These are phyloP conservation scores for Lycocerus yunnanus DNA, from an alignment of 2,888 invertebrate genomes.

Conservation along the genomic window DNA sequence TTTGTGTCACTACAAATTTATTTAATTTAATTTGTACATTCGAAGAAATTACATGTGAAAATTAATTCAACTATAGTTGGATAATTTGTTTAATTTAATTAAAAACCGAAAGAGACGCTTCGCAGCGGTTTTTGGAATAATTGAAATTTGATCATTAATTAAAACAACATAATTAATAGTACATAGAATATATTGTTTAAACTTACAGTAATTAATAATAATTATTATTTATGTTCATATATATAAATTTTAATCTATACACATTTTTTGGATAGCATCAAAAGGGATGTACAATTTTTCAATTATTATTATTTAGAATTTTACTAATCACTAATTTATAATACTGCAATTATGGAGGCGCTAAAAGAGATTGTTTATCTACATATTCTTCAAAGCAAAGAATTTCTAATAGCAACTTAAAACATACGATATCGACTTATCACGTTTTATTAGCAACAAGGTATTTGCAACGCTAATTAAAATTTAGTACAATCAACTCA, in stretches of 20 bases:
- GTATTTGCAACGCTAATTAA: constrained; percentile 12
- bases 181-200: background rate
- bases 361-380: constrained; percentile 9
- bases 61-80: background rate
- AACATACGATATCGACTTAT: constrained; percentile 6
- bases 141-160: background rate
- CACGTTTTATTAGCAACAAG: constrained; percentile 20
- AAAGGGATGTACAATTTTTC: background rate
- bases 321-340: constrained; percentile 20
- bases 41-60: background rate
- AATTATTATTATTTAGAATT: constrained; percentile 7
- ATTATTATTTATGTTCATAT: background rate
- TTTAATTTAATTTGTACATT: background rate
- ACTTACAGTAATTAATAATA: background rate
- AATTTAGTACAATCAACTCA: constrained; percentile 16
- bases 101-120: background rate
- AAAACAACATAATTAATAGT: background rate
- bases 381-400: constrained; percentile 10
- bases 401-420: constrained; percentile 6
- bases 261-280: background rate
- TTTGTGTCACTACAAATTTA: background rate
- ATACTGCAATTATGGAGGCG: constrained; percentile 16
- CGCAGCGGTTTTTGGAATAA: background rate
- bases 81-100: background rate
- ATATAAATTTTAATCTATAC: background rate